Conservation (phyloP, 2,888 invertebrate genomes). For the Synanthedon tipuliformis region DNA sequence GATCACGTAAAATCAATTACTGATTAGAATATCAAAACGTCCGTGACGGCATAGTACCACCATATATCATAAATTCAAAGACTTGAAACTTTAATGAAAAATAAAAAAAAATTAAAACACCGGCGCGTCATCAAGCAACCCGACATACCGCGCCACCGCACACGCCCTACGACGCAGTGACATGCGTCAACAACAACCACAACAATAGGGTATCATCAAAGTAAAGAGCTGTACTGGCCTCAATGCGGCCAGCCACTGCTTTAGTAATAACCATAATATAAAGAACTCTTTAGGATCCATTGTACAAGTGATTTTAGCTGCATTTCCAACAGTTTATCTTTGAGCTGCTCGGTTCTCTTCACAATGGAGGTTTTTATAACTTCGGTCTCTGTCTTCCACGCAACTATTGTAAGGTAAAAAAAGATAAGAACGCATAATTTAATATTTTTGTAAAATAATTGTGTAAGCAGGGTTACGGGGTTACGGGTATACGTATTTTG, state of each 20-base stretch:
- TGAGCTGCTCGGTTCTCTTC: neutral
- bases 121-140: neutral
- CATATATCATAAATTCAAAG: no score
- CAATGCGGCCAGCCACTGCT: neutral
- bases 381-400: neutral
- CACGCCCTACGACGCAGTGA: conserved; percentile 62
- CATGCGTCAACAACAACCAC: conserved; percentile 61
- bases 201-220: conserved; percentile 46
- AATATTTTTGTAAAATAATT: no score
- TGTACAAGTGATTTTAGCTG: neutral
- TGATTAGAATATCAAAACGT: no score
- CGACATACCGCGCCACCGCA: conserved; percentile 18
- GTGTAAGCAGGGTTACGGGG: no score
- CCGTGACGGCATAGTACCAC: no score
- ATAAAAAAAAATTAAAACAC: no score
- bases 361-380: neutral
- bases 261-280: neutral
- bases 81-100: no score
- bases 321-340: neutral
- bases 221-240: conserved; percentile 31
- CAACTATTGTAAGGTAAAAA: neutral
- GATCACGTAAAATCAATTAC: no score
- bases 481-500: no score
- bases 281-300: neutral
- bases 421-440: neutral